A percentile compares a stretch with the other conserved stretches of the same genome.
These are phyloP conservation scores for Natrix natrix DNA, from an alignment of 2,797 vertebrate species.

Conservation along the genomic window DNA sequence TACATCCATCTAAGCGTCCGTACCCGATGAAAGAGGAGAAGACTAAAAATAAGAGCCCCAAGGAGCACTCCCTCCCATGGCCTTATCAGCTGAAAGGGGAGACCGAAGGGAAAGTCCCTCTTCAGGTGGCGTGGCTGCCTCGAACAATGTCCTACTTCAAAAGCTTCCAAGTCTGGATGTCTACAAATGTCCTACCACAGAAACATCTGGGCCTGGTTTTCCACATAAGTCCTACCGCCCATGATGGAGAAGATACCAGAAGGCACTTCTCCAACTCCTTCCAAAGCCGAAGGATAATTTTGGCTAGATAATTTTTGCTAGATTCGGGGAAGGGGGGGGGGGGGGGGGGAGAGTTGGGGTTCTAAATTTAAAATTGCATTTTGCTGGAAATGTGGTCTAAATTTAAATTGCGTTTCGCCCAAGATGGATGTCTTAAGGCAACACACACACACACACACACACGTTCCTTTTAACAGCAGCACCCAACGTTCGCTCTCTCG, in stretches of 20 bases:
- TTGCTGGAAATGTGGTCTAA: not conserved
- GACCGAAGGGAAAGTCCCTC: not conserved
- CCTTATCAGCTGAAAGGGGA: not conserved
- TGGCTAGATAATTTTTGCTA: not conserved
- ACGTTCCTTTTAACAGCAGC: not conserved
- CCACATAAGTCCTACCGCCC: not conserved
- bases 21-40: not conserved
- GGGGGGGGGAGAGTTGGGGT: too few species aligned
- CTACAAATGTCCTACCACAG: not conserved
- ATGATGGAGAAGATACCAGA: not conserved
- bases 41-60: too few species aligned
- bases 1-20: not conserved
- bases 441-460: too few species aligned
- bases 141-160: not conserved
- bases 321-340: not conserved
- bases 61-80: too few species aligned
- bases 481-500: too few species aligned
- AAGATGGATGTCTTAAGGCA: not conserved
- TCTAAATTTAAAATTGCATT: not conserved
- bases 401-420: not conserved
- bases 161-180: not conserved
- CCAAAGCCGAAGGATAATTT: not conserved
- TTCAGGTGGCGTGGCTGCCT: too few species aligned
- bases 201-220: not conserved
- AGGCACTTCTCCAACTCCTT: too few species aligned